Evolutionary conservation across 2,113 vertebrate species (phyloP).

Genomic region (Percopsis transmontana): DNA sequence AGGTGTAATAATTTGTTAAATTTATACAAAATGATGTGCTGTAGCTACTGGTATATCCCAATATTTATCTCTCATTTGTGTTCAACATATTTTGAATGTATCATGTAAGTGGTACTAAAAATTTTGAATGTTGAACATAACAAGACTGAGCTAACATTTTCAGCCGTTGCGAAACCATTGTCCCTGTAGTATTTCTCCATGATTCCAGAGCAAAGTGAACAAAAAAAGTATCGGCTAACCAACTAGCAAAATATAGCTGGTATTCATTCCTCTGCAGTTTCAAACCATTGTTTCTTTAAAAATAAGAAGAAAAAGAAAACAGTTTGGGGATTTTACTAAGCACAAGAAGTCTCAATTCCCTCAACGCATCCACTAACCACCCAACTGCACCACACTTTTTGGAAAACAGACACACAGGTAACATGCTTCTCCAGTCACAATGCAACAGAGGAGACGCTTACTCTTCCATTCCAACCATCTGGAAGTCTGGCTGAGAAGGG

Average conservation of each 20-base stretch:
- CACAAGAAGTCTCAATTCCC: slow-evolving; percentile 58
- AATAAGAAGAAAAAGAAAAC: slow-evolving; percentile 48
- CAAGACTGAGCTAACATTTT: too few species aligned
- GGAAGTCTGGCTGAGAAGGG: slow-evolving; percentile 71
- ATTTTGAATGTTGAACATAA: too few species aligned
- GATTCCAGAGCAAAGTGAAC: slow-evolving; percentile 23
- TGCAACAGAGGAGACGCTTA: slow-evolving; percentile 62
- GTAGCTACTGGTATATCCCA: too few species aligned
- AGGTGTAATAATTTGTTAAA: too few species aligned
- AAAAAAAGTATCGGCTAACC: slow-evolving; percentile 28
- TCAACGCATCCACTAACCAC: slow-evolving; percentile 55
- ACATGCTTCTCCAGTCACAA: slow-evolving; percentile 67
- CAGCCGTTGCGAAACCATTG: too few species aligned
- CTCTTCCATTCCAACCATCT: slow-evolving; percentile 72
- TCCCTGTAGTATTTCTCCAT: not conserved
- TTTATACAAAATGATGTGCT: too few species aligned
- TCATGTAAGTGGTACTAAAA: too few species aligned
- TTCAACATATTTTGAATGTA: too few species aligned
- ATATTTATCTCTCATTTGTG: too few species aligned
- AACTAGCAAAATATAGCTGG: slow-evolving; percentile 9
- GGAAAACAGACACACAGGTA: slow-evolving; percentile 65
- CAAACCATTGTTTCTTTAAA: slow-evolving; percentile 39
- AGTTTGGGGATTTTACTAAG: slow-evolving; percentile 62
- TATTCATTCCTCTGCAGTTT: slow-evolving; percentile 31
- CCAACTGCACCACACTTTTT: slow-evolving; percentile 59